Percentiles rank a stretch among this genome's conserved stretches.
Evolutionary conservation across 2,888 invertebrate species (phyloP).

Genomic region (Tenthredo distinguenda): DNA sequence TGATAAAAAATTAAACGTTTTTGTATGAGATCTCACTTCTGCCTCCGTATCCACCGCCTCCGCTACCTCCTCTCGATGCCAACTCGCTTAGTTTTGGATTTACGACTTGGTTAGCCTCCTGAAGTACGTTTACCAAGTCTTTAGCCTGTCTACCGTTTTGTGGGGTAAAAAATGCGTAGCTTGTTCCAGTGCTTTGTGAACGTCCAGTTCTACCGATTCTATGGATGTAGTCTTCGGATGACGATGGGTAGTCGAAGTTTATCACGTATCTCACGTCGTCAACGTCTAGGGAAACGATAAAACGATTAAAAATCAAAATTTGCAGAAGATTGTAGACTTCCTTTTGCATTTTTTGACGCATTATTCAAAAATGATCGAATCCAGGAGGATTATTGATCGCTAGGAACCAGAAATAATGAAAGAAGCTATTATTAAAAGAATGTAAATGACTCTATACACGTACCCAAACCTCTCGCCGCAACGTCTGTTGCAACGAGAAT

Average conservation of each 20-base stretch:
- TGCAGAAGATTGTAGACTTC: not conserved
- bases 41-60: slow-evolving; percentile 79
- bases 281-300: slow-evolving; percentile 85
- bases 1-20: not conserved
- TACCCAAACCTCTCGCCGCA: slow-evolving; percentile 97
- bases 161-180: slow-evolving; percentile 96
- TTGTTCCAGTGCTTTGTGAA: slow-evolving; percentile 92
- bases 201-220: slow-evolving; percentile 96
- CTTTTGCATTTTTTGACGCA: not conserved
- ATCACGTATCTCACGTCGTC: slow-evolving; percentile 98
- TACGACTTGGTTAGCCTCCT: slow-evolving; percentile 91
- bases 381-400: not conserved
- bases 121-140: slow-evolving; percentile 92
- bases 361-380: no score
- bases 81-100: slow-evolving; percentile 92
- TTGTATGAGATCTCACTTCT: slow-evolving; percentile 73
- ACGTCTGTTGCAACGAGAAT: slow-evolving; percentile 99
- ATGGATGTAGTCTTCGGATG: slow-evolving; percentile 97
- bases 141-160: slow-evolving; percentile 93
- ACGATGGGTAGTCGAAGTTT: slow-evolving; percentile 97
- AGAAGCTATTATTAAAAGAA: not conserved
- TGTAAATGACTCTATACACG: slow-evolving; percentile 75
- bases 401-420: not conserved
- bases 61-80: slow-evolving; percentile 83
- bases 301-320: not conserved